Percentiles rank a stretch among this genome's conserved stretches.
phyloP scores from a whole-genome alignment of 1,140 invertebrate genomes.

The Cherax destructor region DNA sequence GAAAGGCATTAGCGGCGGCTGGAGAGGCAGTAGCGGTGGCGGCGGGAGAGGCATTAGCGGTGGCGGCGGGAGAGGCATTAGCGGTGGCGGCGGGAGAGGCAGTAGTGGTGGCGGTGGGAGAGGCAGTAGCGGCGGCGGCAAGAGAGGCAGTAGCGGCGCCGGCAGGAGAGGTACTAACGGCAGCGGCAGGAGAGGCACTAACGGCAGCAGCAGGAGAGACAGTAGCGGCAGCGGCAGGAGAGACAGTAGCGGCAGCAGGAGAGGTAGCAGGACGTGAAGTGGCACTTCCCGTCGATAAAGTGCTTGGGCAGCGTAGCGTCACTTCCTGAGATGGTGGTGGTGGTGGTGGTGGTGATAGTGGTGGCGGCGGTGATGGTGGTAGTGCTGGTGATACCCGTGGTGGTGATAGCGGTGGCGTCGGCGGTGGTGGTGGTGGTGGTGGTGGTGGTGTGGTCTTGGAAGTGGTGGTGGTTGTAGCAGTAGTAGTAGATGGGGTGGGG shows the following conservation, averaged over 20 bases:
- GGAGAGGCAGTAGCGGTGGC: not conserved
- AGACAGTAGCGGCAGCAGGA: not conserved
- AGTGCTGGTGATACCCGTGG: too few relatives aligned
- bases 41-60: not conserved
- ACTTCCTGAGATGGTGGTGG: not conserved
- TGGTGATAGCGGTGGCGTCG: too few relatives aligned
- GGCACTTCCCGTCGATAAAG: too few relatives aligned
- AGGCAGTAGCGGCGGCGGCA: not conserved
- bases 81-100: not conserved
- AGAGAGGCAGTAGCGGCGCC: not conserved
- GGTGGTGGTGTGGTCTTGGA: too few relatives aligned
- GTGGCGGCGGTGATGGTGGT: not conserved
- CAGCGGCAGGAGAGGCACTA: not conserved
- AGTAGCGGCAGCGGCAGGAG: not conserved
- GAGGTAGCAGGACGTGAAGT: not conserved
- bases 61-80: not conserved
- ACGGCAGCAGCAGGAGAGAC: not conserved
- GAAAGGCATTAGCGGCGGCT: not conserved
- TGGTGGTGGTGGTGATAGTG: conserved; percentile 4
- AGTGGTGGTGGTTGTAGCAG: too few relatives aligned
- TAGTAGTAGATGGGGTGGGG: too few relatives aligned
- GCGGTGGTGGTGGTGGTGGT: not conserved
- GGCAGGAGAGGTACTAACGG: not conserved
- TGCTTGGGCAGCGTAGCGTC: too few relatives aligned
- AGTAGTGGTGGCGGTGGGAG: not conserved